phyloP scores from a whole-genome alignment of 2,888 invertebrate species.

The Brenthis daphne region DNA sequence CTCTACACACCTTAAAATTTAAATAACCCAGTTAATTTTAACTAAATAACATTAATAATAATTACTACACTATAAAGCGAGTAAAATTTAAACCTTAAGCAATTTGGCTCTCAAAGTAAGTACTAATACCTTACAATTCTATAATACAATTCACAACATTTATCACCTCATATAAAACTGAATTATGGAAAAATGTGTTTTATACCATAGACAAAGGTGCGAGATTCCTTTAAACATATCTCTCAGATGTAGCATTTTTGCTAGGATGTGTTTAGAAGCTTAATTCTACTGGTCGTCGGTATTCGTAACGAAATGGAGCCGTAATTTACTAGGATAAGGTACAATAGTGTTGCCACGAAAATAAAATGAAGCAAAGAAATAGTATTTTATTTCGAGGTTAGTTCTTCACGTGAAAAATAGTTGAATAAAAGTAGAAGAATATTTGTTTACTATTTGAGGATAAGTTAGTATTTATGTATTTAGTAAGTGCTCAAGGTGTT shows the following conservation, averaged over 20 bases:
- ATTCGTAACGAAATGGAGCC: conserved; percentile 38
- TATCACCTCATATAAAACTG: conserved; percentile 10
- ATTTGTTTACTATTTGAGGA: not conserved
- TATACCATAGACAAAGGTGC: too few species aligned
- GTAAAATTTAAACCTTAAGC: conserved; percentile 11
- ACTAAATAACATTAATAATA: not conserved
- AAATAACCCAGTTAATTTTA: not conserved
- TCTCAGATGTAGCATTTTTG: conserved; percentile 15
- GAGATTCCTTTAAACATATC: not conserved
- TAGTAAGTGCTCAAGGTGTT: too few species aligned
- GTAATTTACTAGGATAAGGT: conserved; percentile 36
- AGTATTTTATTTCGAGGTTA: conserved; percentile 9
- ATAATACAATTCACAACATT: conserved; percentile 13
- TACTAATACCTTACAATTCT: conserved; percentile 16
- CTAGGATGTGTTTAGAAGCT: conserved; percentile 30
- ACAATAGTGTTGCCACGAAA: conserved; percentile 21
- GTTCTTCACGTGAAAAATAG: conserved; percentile 6
- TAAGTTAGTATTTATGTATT: too few species aligned
- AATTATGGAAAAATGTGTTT: not conserved
- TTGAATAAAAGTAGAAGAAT: conserved; percentile 8
- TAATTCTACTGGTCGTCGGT: conserved; percentile 38
- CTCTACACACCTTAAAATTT: not conserved
- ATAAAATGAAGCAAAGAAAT: conserved; percentile 2
- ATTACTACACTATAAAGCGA: not conserved
- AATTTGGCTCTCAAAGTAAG: conserved; percentile 16